Evolutionary conservation across 1,140 invertebrate genomes (phyloP), one percentile per base, ranked within the genome.

Genomic region (Drosophila insularis): DNA sequence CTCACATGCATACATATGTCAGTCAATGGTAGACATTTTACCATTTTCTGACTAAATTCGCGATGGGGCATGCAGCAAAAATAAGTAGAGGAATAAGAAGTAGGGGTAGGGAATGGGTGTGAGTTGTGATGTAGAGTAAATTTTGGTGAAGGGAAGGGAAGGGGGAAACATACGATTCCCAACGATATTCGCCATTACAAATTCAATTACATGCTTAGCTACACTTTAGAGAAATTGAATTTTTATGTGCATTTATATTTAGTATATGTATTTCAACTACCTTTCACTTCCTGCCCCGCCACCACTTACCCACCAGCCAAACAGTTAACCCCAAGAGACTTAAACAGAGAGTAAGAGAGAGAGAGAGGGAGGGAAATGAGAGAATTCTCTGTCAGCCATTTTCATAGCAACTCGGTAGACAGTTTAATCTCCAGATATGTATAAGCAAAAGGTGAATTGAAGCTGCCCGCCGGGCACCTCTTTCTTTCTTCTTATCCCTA

Each of bases 211-310:
- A 87, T 87, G 82, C 82, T 87, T 89, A 87, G 82, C 82, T 87
- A 87, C 82, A 87, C 82, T 89, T 87, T 87, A 89, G 82, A 89
- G 82, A 87, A 87, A 87, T 87, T 87, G 82, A 87, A 87, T 87
- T 87, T 87, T 87, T 87, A 87, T 87, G 84, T 87, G 82, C 82
- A 86, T 87, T 87, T 87, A 82, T 87, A 87, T 87, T 89, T 89
- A 87, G 82, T 87, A 87, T 89, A 82, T 89, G 43, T 81, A 82
- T 80, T 80, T 74, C 82, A 89, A 75, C 46, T 19, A 23, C 32
- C 71, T 32, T 14, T 39, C 61, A 71, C 66, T 37, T 13, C 60
- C n/a, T 17, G 14, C 43, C n/a, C 6, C 43, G 6, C 7, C 10
- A 35, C n/a, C 5, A 11, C n/a, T 14, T 14, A 46, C 3, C 40